Evolutionary conservation across 2,888 invertebrate genomes (phyloP).

Genomic region (Leucophenga maculata): DNA sequence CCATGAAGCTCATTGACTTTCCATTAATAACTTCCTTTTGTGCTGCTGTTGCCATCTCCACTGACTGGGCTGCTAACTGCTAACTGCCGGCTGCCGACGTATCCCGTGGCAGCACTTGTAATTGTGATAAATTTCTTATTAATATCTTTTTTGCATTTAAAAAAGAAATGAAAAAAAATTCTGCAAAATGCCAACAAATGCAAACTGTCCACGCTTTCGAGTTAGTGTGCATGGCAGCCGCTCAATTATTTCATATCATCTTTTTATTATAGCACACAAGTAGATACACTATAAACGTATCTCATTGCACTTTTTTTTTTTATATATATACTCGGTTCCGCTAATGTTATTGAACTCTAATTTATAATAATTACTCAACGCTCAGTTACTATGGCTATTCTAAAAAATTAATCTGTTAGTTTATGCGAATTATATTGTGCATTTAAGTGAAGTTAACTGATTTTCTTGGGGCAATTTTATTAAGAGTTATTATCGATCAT

Average conservation of each 20-base stretch:
- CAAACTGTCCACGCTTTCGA: constrained; percentile 42
- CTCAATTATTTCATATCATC: constrained; percentile 47
- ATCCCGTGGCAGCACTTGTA: constrained; percentile 65
- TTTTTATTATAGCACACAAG: constrained; percentile 26
- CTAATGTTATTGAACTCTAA: constrained; percentile 34
- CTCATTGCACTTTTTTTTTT: constrained; percentile 16
- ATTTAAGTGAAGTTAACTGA: constrained; percentile 50
- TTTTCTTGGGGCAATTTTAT: constrained; percentile 10
- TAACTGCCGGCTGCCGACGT: constrained; percentile 33
- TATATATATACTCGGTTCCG: constrained; percentile 43
- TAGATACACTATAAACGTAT: not conserved
- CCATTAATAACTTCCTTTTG: constrained; percentile 67
- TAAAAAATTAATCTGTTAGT: constrained; percentile 41
- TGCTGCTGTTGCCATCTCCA: constrained; percentile 38
- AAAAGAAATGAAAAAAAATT: not conserved
- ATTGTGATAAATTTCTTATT: constrained; percentile 65
- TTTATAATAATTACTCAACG: constrained; percentile 43
- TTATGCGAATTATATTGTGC: constrained; percentile 51
- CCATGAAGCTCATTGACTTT: constrained; percentile 65
- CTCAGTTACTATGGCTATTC: constrained; percentile 15
- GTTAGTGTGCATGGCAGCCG: constrained; percentile 46
- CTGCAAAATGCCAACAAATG: constrained; percentile 25
- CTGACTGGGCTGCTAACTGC: not conserved
- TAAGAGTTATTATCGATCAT: not conserved
- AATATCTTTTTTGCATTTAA: constrained; percentile 37